phyloP scores from a whole-genome alignment of 2,113 vertebrate species.

The Chaetops frenatus region DNA sequence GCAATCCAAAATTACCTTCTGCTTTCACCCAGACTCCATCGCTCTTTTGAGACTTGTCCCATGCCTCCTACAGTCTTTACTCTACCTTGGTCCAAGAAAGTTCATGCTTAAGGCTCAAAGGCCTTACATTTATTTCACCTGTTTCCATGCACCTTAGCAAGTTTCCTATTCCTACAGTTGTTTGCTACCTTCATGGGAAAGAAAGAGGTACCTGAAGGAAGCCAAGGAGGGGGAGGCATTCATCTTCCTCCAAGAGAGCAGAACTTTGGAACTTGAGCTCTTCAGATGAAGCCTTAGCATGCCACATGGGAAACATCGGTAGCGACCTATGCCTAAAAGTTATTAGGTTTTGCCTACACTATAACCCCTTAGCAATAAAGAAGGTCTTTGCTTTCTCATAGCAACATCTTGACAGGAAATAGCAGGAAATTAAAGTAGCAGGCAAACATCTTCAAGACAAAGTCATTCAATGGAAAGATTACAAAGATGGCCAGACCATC shows the following conservation, averaged over 20 bases:
- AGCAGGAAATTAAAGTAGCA: background rate
- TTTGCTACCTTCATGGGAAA: background rate
- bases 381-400: background rate
- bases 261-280: background rate
- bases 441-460: background rate
- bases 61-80: background rate
- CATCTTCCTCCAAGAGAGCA: background rate
- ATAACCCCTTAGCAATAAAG: background rate
- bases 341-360: background rate
- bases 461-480: background rate
- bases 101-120: background rate
- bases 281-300: background rate
- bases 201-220: background rate
- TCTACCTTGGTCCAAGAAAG: background rate
- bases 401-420: background rate
- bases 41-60: background rate
- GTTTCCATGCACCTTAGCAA: background rate
- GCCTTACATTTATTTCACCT: background rate
- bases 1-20: background rate
- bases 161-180: background rate
- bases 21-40: background rate
- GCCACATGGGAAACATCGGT: background rate
- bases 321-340: fast-evolving
- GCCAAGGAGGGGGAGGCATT: background rate
- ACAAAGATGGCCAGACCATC: background rate